Conservation (phyloP, 2,797 vertebrate genomes). For the Gobio occitaniae region DNA sequence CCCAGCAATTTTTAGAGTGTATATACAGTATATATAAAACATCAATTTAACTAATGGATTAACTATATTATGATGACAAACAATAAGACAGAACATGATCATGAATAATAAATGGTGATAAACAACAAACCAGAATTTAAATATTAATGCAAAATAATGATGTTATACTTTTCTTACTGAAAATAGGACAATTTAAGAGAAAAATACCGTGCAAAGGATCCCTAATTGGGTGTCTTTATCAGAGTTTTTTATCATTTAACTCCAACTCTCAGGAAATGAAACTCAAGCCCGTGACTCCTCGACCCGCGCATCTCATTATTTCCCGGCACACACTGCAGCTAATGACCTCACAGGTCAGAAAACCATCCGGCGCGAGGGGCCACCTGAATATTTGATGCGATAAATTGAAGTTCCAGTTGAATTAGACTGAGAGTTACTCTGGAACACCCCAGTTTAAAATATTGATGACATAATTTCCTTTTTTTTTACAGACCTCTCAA, state of each 20-base stretch:
- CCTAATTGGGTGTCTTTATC: background rate
- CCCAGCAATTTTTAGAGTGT: too few species aligned
- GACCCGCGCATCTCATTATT: constrained; percentile 28
- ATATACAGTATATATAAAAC: too few species aligned
- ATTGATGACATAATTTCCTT: constrained; percentile 18
- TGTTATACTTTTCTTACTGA: background rate
- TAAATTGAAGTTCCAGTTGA: constrained; percentile 21
- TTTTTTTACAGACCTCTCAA: constrained; percentile 1
- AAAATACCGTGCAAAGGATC: background rate
- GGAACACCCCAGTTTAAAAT: constrained; percentile 20
- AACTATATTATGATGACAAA: background rate
- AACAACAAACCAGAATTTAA: background rate
- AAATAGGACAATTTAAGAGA: background rate
- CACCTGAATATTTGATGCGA: constrained; percentile 28
- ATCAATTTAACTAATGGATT: too few species aligned
- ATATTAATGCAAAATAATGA: background rate
- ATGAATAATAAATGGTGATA: background rate
- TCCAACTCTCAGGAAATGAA: constrained; percentile 3
- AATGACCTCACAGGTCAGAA: constrained; percentile 21
- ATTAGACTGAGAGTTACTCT: constrained; percentile 1
- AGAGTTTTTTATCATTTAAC: background rate
- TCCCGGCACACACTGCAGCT: background rate
- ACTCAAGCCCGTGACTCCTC: background rate
- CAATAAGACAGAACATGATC: background rate
- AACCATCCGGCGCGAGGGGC: constrained; percentile 2